Percentiles rank a stretch among this genome's conserved stretches.
Evolutionary conservation across 1,140 invertebrate genomes (phyloP).

Genomic region (Heliconius hermathena): DNA sequence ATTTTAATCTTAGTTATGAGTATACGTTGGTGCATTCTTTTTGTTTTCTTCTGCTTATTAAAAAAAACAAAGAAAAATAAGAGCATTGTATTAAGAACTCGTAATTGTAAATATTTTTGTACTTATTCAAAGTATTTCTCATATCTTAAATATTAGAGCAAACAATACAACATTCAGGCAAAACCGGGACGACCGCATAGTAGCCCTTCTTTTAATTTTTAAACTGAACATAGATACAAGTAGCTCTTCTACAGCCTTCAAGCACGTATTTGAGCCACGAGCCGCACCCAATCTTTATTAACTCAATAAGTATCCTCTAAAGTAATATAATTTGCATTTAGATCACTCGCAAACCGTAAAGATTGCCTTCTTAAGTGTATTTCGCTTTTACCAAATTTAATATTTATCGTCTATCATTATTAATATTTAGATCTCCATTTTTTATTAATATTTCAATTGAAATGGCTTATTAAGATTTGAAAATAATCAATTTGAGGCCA

Average conservation of each 20-base stretch:
- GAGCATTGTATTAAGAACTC: too few species aligned
- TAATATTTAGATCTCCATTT: background rate
- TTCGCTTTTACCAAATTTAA: conserved; percentile 31
- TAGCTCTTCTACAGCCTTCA: conserved; percentile 8
- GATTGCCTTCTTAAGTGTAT: conserved; percentile 35
- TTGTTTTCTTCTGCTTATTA: too few species aligned
- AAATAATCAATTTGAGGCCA: too few species aligned
- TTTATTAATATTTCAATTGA: background rate
- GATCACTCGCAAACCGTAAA: conserved; percentile 39
- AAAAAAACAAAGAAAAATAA: too few species aligned
- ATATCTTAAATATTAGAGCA: background rate
- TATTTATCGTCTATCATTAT: conserved; percentile 23
- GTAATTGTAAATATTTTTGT: too few species aligned
- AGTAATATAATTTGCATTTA: conserved; percentile 44
- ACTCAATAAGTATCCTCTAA: conserved; percentile 40
- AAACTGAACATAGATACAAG: conserved; percentile 14
- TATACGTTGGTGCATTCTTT: too few species aligned
- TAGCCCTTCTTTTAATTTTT: conserved; percentile 11
- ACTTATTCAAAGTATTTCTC: too few species aligned
- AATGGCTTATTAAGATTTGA: too few species aligned
- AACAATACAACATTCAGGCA: background rate
- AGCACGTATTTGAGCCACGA: conserved; percentile 30
- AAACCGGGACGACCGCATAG: background rate
- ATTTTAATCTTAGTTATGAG: too few species aligned
- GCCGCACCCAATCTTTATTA: conserved; percentile 37